Evolutionary conservation across 2,797 vertebrate species (phyloP), one percentile per base, ranked within the genome.

Genomic region (Mionectes olivaceus): DNA sequence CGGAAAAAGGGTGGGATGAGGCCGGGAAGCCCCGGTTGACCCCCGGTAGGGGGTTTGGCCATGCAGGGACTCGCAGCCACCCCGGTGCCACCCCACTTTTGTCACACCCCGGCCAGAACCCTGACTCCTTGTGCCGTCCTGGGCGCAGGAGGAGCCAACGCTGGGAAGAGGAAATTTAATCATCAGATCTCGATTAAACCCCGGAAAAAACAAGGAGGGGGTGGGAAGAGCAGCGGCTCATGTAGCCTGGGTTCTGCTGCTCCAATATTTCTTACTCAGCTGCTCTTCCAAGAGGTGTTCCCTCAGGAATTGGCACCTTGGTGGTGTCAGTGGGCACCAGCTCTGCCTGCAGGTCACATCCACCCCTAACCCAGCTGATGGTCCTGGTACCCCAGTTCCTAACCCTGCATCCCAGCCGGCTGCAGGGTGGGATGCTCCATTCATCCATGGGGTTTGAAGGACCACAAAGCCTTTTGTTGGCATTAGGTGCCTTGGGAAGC

Each of bases 111-210:
- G 1, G 27, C 47, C 69, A 28, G 17, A 82, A 35, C 32, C 41
- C 55, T 1, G 0, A 47, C 80, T 60, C 61, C 46, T 49, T 37
- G 50, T 73, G 65, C 7, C 0, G 5, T 0, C 0, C 44, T 55
- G 56, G 65, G 61, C 0, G 0, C 90, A 56, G 88, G 90, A 96
- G 90, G 67, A 94, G 78, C 67, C 70, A 73, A 22, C 32, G 8
- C 37, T 76, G 74, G 94, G 93, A 95, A 94, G 59, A 95, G 94
- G 95, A 96, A 96, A 92, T 91, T 82, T 91, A 95, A 93, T 95
- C 91, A 93, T 39, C 17, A 7, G 50, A 49, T 87, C 71, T 53
- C 2, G 39, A 87, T 83, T 92, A 93, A 89, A 83, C 16, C 79
- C 89, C 92, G 91, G 94, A 91, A 94, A 92, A 95, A 96, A 95